These are phyloP conservation scores for Micrastur ruficollis DNA, from an alignment of 2,797 vertebrate genomes.

Conservation along the genomic window DNA sequence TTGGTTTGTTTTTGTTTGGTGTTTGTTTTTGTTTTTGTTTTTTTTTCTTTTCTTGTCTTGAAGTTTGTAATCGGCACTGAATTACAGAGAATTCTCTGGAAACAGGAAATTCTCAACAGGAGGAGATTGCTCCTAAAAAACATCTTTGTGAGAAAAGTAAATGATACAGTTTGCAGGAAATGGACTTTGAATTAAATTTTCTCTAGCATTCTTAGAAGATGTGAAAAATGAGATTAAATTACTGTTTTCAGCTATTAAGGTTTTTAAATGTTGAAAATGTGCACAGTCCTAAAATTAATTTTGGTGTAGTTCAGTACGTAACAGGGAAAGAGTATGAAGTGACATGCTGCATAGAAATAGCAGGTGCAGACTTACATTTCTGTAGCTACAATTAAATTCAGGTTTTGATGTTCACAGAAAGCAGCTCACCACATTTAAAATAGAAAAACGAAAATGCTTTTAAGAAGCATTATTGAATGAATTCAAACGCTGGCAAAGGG, in stretches of 20 bases:
- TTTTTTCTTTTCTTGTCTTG: too few relatives aligned
- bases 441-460: not conserved
- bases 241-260: not conserved
- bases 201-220: not conserved
- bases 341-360: not conserved
- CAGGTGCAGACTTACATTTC: not conserved
- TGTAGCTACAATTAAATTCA: not conserved
- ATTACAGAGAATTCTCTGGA: not conserved
- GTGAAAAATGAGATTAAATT: not conserved
- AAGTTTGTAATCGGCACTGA: not conserved
- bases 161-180: not conserved
- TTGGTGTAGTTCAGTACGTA: not conserved
- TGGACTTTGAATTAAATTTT: not conserved
- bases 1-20: not conserved
- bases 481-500: not conserved
- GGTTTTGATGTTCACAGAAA: not conserved
- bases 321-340: not conserved
- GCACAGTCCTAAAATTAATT: not conserved
- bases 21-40: fast-evolving
- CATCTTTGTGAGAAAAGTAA: not conserved
- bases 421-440: not conserved
- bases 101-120: not conserved
- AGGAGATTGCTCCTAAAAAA: not conserved
- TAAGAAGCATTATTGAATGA: fast-evolving
- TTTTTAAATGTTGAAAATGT: not conserved